Conservation (phyloP, 2,797 vertebrate species). For the Propithecus deckenii region DNA sequence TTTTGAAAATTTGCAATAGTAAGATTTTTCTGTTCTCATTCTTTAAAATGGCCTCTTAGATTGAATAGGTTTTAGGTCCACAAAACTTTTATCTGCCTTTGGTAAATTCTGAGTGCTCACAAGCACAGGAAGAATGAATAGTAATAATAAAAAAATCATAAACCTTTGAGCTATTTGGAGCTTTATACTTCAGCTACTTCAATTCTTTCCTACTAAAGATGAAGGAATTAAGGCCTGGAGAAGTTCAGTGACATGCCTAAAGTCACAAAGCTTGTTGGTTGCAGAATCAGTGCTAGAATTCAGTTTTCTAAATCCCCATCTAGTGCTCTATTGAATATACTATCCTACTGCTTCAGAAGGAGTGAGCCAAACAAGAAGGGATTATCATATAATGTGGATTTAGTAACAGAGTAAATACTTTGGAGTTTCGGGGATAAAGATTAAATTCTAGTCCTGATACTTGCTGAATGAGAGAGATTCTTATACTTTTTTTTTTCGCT, state of each 20-base stretch:
- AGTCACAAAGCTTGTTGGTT: not conserved
- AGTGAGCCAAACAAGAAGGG: not conserved
- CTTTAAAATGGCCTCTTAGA: not conserved
- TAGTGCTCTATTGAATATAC: not conserved
- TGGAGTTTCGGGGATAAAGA: not conserved
- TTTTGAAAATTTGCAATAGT: not conserved
- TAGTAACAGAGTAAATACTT: not conserved
- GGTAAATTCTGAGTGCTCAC: not conserved
- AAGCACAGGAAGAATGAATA: not conserved
- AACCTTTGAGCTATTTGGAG: not conserved
- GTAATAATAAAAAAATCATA: not conserved
- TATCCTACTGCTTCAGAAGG: not conserved
- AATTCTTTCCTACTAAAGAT: not conserved
- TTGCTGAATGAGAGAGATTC: not conserved
- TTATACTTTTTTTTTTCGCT: not conserved
- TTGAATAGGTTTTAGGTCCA: not conserved
- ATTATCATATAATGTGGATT: not conserved
- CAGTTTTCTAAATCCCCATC: not conserved
- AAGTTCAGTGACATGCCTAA: not conserved
- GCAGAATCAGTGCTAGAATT: not conserved
- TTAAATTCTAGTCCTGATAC: not conserved
- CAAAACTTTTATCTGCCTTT: not conserved
- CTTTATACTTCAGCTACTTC: not conserved
- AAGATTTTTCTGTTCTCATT: not conserved
- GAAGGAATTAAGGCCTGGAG: not conserved